Base-by-base conservation (phyloP, 2,113 vertebrate genomes). In the Ursus arctos region DNA sequence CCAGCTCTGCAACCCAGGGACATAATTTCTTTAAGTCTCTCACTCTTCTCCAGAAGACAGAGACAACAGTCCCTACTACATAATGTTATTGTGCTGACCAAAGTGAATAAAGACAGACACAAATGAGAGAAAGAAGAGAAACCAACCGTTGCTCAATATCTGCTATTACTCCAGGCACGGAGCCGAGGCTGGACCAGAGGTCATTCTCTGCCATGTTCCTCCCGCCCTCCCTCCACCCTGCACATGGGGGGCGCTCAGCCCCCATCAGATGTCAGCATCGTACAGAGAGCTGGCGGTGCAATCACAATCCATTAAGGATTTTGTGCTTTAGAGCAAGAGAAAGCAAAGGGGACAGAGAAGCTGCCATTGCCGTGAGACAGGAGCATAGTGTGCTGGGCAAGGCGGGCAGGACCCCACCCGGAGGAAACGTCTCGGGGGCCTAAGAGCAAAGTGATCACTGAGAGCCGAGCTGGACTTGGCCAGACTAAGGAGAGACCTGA, bases 161-260 rank as follows among this genome's bases (percentile, higher is more conserved):
- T 13, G 21, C 22, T 47, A 1, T 49, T 47, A 49, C 21, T 92
- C 43, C 28, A 67, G 63, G 57, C n/a, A 22, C 9, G 19, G 15
- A 26, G n/a, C 28, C 18, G 55, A 33, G 9, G 33, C 7, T 57
- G 36, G 33, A 0, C 8, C n/a, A 21, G 3, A 3, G 69, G 40
- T 59, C 22, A 10, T 74, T 10, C 53, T 11, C 14, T 28, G 28
- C 28, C 21, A 2, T 67, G 80, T 76, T 36, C 24, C 72, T 87
- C 28, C 0, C 3, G 0, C 8, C 12, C 43, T 22, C 3, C 0
- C 43, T 84, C 49, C 0, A 10, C 53, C 49, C n/a, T n/a, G 8
- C 7, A 71, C 2, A 0, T 0, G 0, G n/a, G 26, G 19, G 19
- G 19, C 24, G 3, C 31, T 13, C 18, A 6, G 18, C 15, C 63